Conservation (phyloP, 2,888 invertebrate species). For the Dicranocentrus wangi region DNA sequence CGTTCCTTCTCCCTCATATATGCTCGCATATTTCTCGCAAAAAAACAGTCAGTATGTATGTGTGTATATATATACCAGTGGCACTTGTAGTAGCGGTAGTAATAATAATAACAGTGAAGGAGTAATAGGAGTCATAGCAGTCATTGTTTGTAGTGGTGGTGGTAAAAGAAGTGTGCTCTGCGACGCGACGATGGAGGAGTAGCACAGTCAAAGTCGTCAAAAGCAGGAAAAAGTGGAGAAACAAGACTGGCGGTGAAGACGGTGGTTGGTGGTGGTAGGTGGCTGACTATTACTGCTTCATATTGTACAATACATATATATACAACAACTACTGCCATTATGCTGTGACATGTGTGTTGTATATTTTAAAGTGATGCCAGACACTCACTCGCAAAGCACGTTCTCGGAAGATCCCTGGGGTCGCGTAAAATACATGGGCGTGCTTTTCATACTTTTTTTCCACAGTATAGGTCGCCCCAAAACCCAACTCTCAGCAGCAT, state of each 20-base stretch:
- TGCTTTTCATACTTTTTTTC: slow-evolving; percentile 55
- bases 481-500: not conserved
- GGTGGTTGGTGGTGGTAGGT: slow-evolving; percentile 33
- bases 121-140: slow-evolving; percentile 25
- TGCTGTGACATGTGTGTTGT: slow-evolving; percentile 56
- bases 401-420: slow-evolving; percentile 62
- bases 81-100: slow-evolving; percentile 8
- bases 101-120: slow-evolving; percentile 18
- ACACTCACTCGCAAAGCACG: slow-evolving; percentile 62
- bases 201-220: slow-evolving; percentile 48
- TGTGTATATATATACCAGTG: no score
- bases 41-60: no score
- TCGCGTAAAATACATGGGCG: slow-evolving; percentile 66
- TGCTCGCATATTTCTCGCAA: not conserved
- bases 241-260: slow-evolving; percentile 51
- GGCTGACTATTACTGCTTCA: slow-evolving; percentile 21
- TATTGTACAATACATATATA: slow-evolving; percentile 5
- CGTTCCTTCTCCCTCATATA: not conserved
- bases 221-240: slow-evolving; percentile 46
- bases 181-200: not conserved
- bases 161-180: slow-evolving; percentile 18
- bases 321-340: slow-evolving; percentile 52
- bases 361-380: slow-evolving; percentile 63
- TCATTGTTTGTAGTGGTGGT: slow-evolving; percentile 31
- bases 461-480: not conserved